Evolutionary conservation across 2,113 vertebrate species (phyloP), one percentile per base, ranked within the genome.

Genomic region (Apodemus sylvaticus): DNA sequence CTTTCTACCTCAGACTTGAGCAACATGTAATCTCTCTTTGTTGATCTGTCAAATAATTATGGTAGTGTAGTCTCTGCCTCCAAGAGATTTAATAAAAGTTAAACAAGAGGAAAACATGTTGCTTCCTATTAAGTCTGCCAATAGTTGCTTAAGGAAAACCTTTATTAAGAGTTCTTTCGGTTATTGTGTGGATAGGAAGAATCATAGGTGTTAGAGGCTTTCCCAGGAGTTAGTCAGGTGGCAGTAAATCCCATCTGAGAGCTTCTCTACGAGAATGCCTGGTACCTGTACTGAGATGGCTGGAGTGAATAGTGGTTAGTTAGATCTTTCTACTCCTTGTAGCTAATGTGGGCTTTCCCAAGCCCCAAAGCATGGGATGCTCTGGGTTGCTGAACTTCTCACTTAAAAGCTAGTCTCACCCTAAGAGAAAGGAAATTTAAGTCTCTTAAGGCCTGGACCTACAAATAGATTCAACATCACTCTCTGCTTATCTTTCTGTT

Each of bases 151-250:
- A 85, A 93, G 53, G 26, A 34, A 81, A 17, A 20, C 77, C 36
- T 26, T 55, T 14, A 22, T 14, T 51, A 13, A 1, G 68, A n/a
- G 26, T 17, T 66, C 64, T 7, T 31, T 48, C 42, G 8, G 31
- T 58, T 60, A 36, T 53, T 53, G 45, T 6, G 19, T 60, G 58
- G 45, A 71, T 6, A 64, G 53, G 22, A 24, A 53, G 29, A 22
- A 22, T 8, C 17, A 48, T 51, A 51, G 42, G 10, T 39, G n/a
- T 7, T 77, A 6, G 68, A 14, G 20, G 20, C 9, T 19, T 51
- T 83, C 29, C 62, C 26, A 7, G 2, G 3, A 17, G 4, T 0
- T 24, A 4, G 2, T 24, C 5, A 36, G 39, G 70, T 2, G 16
- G 9, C 2, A 42, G 26, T 3, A 62, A 88, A 34, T 31, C 34